Conservation (phyloP, 2,888 invertebrate species). For the Agelastica alni region DNA sequence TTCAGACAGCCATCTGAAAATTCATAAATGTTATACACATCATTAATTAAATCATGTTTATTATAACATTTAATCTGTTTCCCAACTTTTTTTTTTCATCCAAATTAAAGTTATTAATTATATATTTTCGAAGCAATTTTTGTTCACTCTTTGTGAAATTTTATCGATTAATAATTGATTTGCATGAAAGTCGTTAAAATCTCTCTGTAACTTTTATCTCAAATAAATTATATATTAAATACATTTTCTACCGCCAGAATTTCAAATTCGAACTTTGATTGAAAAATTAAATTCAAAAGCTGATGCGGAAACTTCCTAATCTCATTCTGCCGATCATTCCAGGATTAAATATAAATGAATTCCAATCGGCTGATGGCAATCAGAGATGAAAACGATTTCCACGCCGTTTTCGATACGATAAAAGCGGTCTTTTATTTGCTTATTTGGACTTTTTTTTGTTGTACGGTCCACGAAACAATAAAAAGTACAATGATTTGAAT, state of each 20-base stretch:
- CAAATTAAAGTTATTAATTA: too few relatives aligned
- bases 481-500: too few relatives aligned
- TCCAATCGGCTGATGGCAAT: conserved; percentile 6
- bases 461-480: too few relatives aligned
- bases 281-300: conserved; percentile 15
- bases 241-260: conserved; percentile 3
- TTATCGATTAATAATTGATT: conserved; percentile 3
- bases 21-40: too few relatives aligned
- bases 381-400: conserved; percentile 7
- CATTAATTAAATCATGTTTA: too few relatives aligned
- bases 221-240: conserved; percentile 15
- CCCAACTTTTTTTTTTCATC: too few relatives aligned
- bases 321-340: conserved; percentile 10
- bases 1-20: too few relatives aligned
- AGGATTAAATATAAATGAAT: conserved; percentile 16
- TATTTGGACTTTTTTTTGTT: too few relatives aligned
- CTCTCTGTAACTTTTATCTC: neutral
- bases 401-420: too few relatives aligned
- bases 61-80: too few relatives aligned
- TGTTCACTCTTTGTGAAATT: neutral
- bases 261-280: conserved; percentile 13
- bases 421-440: too few relatives aligned
- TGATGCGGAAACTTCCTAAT: conserved; percentile 13
- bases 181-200: neutral
- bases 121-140: neutral